Evolutionary conservation across 2,888 invertebrate genomes (phyloP).

Genomic region (Melitaea athalia): DNA sequence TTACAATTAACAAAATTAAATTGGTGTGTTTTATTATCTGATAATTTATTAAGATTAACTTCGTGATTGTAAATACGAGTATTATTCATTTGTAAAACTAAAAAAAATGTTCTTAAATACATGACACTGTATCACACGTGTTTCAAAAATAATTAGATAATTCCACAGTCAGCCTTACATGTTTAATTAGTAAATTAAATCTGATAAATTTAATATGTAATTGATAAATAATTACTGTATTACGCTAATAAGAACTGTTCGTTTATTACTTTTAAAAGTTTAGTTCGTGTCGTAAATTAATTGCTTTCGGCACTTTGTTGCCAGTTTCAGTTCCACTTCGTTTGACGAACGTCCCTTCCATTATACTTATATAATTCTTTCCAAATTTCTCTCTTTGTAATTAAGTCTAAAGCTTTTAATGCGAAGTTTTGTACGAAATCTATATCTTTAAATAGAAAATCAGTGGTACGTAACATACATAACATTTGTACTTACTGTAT

Average conservation of each 20-base stretch:
- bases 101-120: too few relatives aligned
- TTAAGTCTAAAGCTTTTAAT: slow-evolving; percentile 12
- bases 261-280: slow-evolving; percentile 1
- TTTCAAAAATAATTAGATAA: too few relatives aligned
- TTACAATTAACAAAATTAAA: not conserved
- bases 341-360: slow-evolving; percentile 13
- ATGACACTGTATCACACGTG: too few relatives aligned
- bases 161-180: too few relatives aligned
- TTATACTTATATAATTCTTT: slow-evolving; percentile 15
- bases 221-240: not conserved
- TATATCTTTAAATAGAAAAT: not conserved
- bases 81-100: too few relatives aligned
- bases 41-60: too few relatives aligned
- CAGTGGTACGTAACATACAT: not conserved
- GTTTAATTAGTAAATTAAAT: too few relatives aligned
- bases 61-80: too few relatives aligned
- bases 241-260: slow-evolving; percentile 1
- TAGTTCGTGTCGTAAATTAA: slow-evolving; percentile 13
- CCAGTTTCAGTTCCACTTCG: slow-evolving; percentile 11
- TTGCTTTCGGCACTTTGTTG: slow-evolving; percentile 13
- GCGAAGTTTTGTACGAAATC: not conserved
- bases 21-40: not conserved
- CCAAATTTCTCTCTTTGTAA: slow-evolving; percentile 13
- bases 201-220: too few relatives aligned
- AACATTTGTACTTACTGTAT: too few relatives aligned